Percentiles rank a stretch among this genome's conserved stretches.
phyloP scores from a whole-genome alignment of 1,140 invertebrate genomes.

The Leptinotarsa undecemlineata region DNA sequence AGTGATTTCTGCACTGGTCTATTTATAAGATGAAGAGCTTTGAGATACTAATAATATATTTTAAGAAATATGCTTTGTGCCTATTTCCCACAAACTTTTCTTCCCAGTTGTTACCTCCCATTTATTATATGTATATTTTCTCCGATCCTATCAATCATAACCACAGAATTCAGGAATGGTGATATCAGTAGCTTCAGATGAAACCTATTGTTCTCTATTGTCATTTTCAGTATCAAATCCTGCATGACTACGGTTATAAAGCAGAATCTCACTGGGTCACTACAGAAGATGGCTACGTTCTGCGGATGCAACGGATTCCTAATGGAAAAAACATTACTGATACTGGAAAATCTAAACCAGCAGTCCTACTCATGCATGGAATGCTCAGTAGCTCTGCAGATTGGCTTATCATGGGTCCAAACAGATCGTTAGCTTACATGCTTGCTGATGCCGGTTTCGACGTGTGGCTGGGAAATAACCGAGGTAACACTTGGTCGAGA shows the following conservation, averaged over 20 bases:
- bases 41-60: too few species aligned
- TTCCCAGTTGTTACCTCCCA: too few species aligned
- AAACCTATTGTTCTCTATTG: not conserved
- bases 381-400: constrained; percentile 43
- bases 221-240: constrained; percentile 51
- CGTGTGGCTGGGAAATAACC: constrained; percentile 71
- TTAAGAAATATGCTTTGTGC: too few species aligned
- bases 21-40: too few species aligned
- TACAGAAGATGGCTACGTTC: constrained; percentile 72
- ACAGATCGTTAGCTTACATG: constrained; percentile 39
- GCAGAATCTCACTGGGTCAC: constrained; percentile 67
- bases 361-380: constrained; percentile 58
- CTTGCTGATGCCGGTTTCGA: constrained; percentile 51
- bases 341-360: constrained; percentile 23
- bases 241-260: constrained; percentile 63
- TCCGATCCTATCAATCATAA: too few species aligned
- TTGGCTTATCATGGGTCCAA: constrained; percentile 46
- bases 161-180: too few species aligned
- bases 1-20: too few species aligned
- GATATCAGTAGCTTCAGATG: too few species aligned
- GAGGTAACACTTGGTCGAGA: constrained; percentile 71
- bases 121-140: too few species aligned
- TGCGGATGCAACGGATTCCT: constrained; percentile 70
- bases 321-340: constrained; percentile 40
- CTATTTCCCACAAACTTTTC: too few species aligned